phyloP scores from a whole-genome alignment of 1,140 invertebrate genomes.

The Drosophila kikkawai region DNA sequence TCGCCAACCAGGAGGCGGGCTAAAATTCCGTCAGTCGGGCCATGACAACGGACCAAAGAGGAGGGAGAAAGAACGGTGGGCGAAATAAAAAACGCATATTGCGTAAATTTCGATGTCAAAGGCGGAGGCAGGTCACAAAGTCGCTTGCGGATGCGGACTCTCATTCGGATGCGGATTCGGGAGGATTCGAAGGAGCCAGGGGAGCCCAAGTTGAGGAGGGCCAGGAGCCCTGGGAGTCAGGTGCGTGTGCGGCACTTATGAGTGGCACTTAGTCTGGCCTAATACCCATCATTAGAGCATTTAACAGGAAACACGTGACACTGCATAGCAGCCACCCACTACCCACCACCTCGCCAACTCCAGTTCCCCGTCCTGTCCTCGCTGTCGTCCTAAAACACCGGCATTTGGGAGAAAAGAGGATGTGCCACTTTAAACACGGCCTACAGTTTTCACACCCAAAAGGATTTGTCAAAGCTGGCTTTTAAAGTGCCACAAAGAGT shows the following conservation, averaged over 20 bases:
- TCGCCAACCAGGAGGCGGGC: slow-evolving; percentile 7
- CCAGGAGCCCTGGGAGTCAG: slow-evolving; percentile 48
- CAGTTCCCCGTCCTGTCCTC: not conserved
- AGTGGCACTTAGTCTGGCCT: slow-evolving; percentile 80
- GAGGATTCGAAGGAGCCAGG: slow-evolving; percentile 14
- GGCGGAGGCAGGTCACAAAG: slow-evolving; percentile 50
- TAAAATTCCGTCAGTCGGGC: slow-evolving; percentile 28
- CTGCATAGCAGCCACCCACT: slow-evolving; percentile 40
- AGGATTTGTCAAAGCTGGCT: slow-evolving; percentile 59
- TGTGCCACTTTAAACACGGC: slow-evolving; percentile 27
- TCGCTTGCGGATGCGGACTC: slow-evolving; percentile 35
- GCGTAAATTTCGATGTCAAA: slow-evolving; percentile 78
- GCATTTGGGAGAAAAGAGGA: slow-evolving; percentile 5
- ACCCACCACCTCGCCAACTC: not conserved
- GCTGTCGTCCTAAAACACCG: slow-evolving; percentile 12
- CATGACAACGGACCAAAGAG: slow-evolving; percentile 26
- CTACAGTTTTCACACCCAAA: slow-evolving; percentile 47
- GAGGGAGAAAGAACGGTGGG: not conserved
- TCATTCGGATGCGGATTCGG: slow-evolving; percentile 18
- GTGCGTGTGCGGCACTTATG: slow-evolving; percentile 78
- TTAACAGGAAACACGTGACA: slow-evolving; percentile 82
- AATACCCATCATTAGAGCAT: slow-evolving; percentile 83
- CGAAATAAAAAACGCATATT: slow-evolving; percentile 79
- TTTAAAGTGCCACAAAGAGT: slow-evolving; percentile 35
- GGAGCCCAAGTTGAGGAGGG: slow-evolving; percentile 1